Evolutionary conservation across 2,888 invertebrate species (phyloP).

Genomic region (Balanococcus diminutus): DNA sequence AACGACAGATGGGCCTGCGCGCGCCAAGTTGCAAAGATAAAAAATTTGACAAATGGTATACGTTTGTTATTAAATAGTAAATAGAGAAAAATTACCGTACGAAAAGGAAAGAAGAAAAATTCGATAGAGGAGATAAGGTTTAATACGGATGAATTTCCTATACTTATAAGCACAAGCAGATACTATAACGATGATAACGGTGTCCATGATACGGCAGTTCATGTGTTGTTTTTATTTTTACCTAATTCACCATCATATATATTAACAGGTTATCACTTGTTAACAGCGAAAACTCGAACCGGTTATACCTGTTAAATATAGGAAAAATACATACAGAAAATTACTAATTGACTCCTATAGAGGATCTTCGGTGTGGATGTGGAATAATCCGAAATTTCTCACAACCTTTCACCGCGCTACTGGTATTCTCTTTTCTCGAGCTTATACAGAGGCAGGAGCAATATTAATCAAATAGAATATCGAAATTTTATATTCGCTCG

Average conservation of each 20-base stretch:
- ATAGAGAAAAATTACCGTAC: neutral
- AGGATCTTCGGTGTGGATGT: neutral
- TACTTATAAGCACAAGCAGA: neutral
- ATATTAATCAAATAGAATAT: neutral
- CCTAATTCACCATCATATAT: slow-evolving; percentile 20
- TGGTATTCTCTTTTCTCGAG: neutral
- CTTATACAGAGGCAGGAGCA: neutral
- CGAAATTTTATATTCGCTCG: neutral
- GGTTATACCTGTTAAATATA: slow-evolving; percentile 9
- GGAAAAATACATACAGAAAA: neutral
- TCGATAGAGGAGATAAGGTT: neutral
- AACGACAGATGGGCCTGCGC: neutral
- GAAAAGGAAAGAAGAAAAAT: neutral
- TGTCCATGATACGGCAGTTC: neutral
- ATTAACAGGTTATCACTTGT: slow-evolving; percentile 28
- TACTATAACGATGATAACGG: slow-evolving; percentile 7
- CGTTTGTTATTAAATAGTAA: neutral
- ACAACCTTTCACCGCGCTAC: slow-evolving; percentile 13
- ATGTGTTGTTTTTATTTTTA: neutral
- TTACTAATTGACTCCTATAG: neutral
- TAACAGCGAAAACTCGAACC: slow-evolving; percentile 19
- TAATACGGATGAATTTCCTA: slow-evolving; percentile 1
- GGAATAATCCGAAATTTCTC: slow-evolving; percentile 19
- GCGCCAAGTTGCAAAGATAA: neutral
- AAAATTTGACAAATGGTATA: neutral